These are phyloP conservation scores for Melitaea cinxia DNA, from an alignment of 1,140 invertebrate species.

Conservation along the genomic window DNA sequence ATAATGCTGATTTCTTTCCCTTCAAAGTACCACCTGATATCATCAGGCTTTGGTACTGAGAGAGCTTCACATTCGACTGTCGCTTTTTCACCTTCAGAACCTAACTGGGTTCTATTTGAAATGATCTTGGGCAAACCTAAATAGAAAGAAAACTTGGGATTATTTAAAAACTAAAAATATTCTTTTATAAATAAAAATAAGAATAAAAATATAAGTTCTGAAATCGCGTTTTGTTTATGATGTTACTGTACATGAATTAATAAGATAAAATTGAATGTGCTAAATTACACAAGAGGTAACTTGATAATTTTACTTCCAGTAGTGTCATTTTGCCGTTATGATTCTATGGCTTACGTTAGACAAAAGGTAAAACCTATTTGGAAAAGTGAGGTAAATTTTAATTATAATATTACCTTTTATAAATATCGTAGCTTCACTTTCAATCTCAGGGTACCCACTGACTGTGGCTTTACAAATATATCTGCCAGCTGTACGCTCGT, in stretches of 20 bases:
- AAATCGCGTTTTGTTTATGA: too few species aligned
- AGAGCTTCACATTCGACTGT: constrained; percentile 93
- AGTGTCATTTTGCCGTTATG: too few species aligned
- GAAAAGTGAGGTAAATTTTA: background rate
- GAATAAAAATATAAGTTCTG: too few species aligned
- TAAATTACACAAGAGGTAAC: too few species aligned
- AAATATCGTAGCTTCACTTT: constrained; percentile 91
- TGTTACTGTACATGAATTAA: too few species aligned
- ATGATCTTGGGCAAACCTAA: constrained; percentile 90
- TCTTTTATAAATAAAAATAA: too few species aligned
- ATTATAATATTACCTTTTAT: constrained; percentile 81
- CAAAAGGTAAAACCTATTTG: too few species aligned
- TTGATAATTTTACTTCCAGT: too few species aligned
- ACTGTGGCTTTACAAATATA: constrained; percentile 95
- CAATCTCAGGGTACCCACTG: constrained; percentile 90
- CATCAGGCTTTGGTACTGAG: constrained; percentile 93
- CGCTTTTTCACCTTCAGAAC: constrained; percentile 88
- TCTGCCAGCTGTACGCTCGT: constrained; percentile 88
- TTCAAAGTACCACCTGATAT: constrained; percentile 92
- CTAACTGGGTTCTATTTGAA: constrained; percentile 92
- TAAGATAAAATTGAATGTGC: too few species aligned
- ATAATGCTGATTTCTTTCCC: constrained; percentile 89
- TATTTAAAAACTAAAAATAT: too few species aligned
- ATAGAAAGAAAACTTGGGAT: background rate
- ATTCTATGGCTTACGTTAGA: too few species aligned